Evolutionary conservation across 2,888 invertebrate species (phyloP), one percentile per base, ranked within the genome.

Genomic region (Drosophila formosana): DNA sequence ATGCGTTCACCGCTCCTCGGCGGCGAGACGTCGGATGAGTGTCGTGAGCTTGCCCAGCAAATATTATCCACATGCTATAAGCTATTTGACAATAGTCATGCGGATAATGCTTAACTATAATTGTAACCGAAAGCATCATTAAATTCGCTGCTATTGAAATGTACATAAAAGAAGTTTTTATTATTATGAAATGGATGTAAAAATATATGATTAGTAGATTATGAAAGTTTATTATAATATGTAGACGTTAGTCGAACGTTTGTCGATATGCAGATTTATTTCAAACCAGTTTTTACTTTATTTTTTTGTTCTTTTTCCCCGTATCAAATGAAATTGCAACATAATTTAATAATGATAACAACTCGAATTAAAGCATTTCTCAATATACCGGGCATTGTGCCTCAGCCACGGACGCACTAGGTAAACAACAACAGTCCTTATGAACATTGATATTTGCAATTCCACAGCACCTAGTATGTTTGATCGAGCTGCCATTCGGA

Each of bases 1-100:
- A 82, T 95, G 18, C 93, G 93, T 30, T 94, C 93, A 0, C 94
- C 94, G 49, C 93, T 95, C 3, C 81, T 94, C 32, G 93, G 93
- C 2, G 94, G 95, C 0, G 96, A 96, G 66, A 92, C 95, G 0
- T 95, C 95, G 80, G 93, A 94, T 0, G 95, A 96, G 58, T 95
- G 95, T 66, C 94, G 95, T 0, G 89, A 93, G 3, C 93, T 96
- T 30, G 96, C 95, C 0, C 93, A 93, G 1, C 94, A 95, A 89
- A 94, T 96, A 2, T 80, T 96, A 52, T 91, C 69, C 28, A 90
- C 91, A 25, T 92, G 91, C 63, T 90, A 89, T 66, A 78, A 80
- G 60, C 65, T 83, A n/a, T 55, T 55, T 32, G 30, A 55, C 23
- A n/a, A 55, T 3, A 46, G 13, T 13, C 46, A 26, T 25, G 25